Base-by-base conservation (phyloP, 2,888 invertebrate species). In the Parochlus steinenii region DNA sequence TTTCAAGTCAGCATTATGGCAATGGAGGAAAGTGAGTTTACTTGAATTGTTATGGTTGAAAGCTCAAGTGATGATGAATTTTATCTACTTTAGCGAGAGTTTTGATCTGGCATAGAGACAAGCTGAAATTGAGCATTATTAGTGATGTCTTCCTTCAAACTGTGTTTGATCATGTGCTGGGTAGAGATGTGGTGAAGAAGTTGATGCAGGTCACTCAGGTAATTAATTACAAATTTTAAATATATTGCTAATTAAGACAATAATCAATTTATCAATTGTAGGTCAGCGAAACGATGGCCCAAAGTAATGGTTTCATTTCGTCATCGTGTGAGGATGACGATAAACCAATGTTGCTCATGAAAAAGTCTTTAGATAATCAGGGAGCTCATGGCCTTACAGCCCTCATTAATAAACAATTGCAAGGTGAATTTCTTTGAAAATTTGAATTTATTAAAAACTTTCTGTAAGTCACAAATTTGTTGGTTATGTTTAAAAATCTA, bases 1-100 rank as follows among this genome's bases (percentile, higher is more conserved):
- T 85, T 83, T 59, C 83, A 85, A 69, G 82, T 80, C 59, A 81
- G 82, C 39, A 80, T 83, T 56, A 81, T 81, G 62, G 81, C 83
- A 43, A 76, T 85, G 71, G 83, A 83, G 54, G 83, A 83, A 53
- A n/a, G n/a, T n/a, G n/a, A n/a, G n/a, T n/a, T n/a, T n/a, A n/a
- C n/a, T n/a, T n/a, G n/a, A n/a, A n/a, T n/a, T n/a, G n/a, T n/a
- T n/a, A n/a, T n/a, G n/a, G n/a, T n/a, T n/a, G n/a, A n/a, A n/a
- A n/a, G n/a, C n/a, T n/a, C n/a, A n/a, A n/a, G n/a, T n/a, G n/a
- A n/a, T n/a, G n/a, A n/a, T n/a, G n/a, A n/a, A n/a, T n/a, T n/a
- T n/a, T n/a, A n/a, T n/a, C n/a, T n/a, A n/a, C n/a, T n/a, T n/a
- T n/a, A n/a, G 80, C 81, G 1, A 65, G 79, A 33, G 74, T 85